Conservation (phyloP, 1,140 invertebrate species). For the Akabosia matsudoensis region DNA sequence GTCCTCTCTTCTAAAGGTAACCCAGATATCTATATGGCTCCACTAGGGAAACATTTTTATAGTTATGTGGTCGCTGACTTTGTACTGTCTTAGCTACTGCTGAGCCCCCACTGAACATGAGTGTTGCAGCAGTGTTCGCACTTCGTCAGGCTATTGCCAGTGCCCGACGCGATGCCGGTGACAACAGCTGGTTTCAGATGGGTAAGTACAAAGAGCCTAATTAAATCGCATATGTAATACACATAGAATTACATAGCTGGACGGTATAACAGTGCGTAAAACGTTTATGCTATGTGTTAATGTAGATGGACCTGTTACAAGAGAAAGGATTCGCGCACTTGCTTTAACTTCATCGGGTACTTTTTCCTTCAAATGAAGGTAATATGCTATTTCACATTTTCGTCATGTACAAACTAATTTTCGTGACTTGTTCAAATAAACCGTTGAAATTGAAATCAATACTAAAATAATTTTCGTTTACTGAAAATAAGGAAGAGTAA, state of each 20-base stretch:
- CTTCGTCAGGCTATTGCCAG: neutral
- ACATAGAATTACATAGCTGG: no score
- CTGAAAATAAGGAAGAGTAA: neutral
- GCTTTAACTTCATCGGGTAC: neutral
- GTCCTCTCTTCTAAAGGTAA: conserved; percentile 74
- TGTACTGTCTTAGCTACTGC: neutral
- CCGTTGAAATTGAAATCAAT: conserved; percentile 52
- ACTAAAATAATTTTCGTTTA: conserved; percentile 50
- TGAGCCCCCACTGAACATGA: conserved; percentile 2
- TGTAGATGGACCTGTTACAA: neutral
- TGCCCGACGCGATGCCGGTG: neutral
- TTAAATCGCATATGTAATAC: no score
- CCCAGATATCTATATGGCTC: neutral
- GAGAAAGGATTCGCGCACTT: neutral
- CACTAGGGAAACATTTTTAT: neutral
- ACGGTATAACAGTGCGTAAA: neutral
- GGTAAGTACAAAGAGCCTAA: neutral
- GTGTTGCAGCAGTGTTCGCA: neutral
- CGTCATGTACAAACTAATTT: neutral
- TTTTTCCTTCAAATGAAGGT: no score
- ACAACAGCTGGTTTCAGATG: neutral
- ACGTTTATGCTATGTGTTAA: neutral
- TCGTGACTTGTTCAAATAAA: neutral
- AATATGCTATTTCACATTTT: no score
- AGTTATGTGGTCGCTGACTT: neutral